A percentile compares a stretch with the other conserved stretches of the same genome.
phyloP scores from a whole-genome alignment of 2,797 vertebrate species.

The Sebastes variabilis region DNA sequence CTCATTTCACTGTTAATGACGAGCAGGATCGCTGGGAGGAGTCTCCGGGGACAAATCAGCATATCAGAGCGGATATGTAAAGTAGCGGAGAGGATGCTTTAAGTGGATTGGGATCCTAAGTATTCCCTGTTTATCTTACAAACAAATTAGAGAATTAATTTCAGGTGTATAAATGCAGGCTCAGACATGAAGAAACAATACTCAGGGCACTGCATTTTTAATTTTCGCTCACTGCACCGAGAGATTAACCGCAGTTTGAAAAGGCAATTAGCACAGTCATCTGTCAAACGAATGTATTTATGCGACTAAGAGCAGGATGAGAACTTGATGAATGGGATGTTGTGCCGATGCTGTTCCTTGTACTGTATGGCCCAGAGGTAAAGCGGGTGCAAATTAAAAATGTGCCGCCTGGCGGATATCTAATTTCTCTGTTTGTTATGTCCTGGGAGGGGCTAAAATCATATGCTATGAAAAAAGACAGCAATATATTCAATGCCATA shows the following conservation, averaged over 20 bases:
- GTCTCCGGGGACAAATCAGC: slow-evolving; percentile 62
- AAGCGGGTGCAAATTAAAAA: slow-evolving; percentile 44
- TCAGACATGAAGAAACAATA: slow-evolving; percentile 70
- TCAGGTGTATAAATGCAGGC: slow-evolving; percentile 75
- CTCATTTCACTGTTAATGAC: slow-evolving; percentile 55
- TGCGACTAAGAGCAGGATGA: slow-evolving; percentile 38
- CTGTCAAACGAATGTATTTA: slow-evolving; percentile 63
- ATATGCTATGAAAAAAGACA: not conserved
- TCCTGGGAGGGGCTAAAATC: not conserved
- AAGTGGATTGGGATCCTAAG: slow-evolving; percentile 71
- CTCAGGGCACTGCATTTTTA: slow-evolving; percentile 65
- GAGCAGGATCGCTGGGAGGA: slow-evolving; percentile 35
- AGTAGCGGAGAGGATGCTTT: slow-evolving; percentile 58
- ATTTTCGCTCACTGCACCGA: slow-evolving; percentile 56
- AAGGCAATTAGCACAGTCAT: slow-evolving; percentile 74
- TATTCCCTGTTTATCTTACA: slow-evolving; percentile 77
- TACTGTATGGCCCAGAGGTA: slow-evolving; percentile 32
- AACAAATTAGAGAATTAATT: slow-evolving; percentile 79
- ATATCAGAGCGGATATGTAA: slow-evolving; percentile 65
- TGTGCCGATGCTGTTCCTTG: slow-evolving; percentile 20
- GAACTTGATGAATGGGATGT: slow-evolving; percentile 37
- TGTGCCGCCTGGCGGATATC: not conserved
- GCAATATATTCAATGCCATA: not conserved
- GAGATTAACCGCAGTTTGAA: slow-evolving; percentile 66
- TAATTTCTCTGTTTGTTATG: slow-evolving; percentile 10